Conservation (phyloP, 1,140 invertebrate genomes). For the Papilio glaucus region DNA sequence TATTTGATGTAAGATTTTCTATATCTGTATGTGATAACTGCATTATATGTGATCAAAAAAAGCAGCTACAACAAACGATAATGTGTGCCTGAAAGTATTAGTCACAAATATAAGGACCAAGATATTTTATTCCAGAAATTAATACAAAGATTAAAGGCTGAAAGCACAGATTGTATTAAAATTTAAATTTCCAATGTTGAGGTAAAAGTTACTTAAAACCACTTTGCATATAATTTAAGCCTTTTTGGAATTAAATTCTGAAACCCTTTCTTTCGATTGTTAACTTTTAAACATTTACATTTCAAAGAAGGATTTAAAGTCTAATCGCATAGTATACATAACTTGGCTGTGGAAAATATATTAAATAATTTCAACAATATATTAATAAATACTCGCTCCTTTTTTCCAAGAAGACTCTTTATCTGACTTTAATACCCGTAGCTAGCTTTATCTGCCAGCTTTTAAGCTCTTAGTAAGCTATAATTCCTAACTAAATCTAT, state of each 20-base stretch:
- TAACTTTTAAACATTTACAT: slow-evolving; percentile 34
- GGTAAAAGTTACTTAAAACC: slow-evolving; percentile 36
- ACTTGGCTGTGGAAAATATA: not conserved
- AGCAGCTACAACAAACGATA: not conserved
- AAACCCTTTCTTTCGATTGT: slow-evolving; percentile 32
- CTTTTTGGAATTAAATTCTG: slow-evolving; percentile 23
- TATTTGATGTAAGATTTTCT: no score
- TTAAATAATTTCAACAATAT: not conserved
- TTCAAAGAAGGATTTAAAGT: slow-evolving; percentile 33
- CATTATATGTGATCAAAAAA: no score
- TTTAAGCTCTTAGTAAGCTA: no score
- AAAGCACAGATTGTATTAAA: slow-evolving; percentile 29
- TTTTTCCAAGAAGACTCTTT: not conserved
- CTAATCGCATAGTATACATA: not conserved
- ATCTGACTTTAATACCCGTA: no score
- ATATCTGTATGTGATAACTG: no score
- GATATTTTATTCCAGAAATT: not conserved
- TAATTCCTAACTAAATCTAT: no score
- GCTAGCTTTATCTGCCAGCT: no score
- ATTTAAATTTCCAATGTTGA: slow-evolving; percentile 36
- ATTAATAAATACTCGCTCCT: not conserved
- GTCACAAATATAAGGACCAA: not conserved
- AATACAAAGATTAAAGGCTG: slow-evolving; percentile 22
- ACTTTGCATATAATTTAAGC: slow-evolving; percentile 36
- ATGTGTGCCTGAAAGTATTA: not conserved